A percentile compares a stretch with the other conserved stretches of the same genome.
These are phyloP conservation scores for Platyscapa corneri DNA, from an alignment of 1,140 invertebrate genomes.

Conservation along the genomic window DNA sequence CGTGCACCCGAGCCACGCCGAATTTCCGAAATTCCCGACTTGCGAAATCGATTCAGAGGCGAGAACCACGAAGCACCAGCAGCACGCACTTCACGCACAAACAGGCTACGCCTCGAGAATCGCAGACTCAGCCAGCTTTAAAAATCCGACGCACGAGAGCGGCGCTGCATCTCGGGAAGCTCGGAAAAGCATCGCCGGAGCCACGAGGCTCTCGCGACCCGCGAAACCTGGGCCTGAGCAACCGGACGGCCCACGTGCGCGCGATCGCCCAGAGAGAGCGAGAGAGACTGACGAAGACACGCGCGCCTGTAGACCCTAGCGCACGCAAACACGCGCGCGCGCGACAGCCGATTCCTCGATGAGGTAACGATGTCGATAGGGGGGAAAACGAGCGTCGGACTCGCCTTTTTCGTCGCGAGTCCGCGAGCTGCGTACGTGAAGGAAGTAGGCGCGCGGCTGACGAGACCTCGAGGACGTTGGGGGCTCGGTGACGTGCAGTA, in stretches of 20 bases:
- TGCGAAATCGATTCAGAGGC: too few species aligned
- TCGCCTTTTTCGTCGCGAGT: conserved; percentile 28
- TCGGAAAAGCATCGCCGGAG: not conserved
- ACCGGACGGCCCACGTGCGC: not conserved
- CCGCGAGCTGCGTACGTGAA: not conserved
- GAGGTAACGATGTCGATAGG: conserved; percentile 37
- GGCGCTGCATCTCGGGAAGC: too few species aligned
- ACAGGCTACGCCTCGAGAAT: too few species aligned
- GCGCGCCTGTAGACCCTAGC: conserved; percentile 10
- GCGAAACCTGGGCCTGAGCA: not conserved
- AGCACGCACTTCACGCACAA: not conserved
- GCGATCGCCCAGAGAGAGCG: not conserved
- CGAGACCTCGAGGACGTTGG: too few species aligned
- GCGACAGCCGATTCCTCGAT: conserved; percentile 31
- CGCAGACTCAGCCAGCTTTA: too few species aligned
- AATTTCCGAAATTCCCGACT: too few species aligned
- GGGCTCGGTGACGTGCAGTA: too few species aligned
- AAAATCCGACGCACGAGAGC: not conserved
- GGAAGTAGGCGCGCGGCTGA: not conserved
- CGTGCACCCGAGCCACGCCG: too few species aligned
- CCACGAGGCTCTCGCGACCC: too few species aligned
- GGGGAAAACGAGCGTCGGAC: conserved; percentile 48
- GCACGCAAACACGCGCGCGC: conserved; percentile 28
- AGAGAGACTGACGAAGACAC: conserved; percentile 30
- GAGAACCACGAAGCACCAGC: too few species aligned